phyloP scores from a whole-genome alignment of 1,140 invertebrate genomes.

The Pachypsylla venusta region DNA sequence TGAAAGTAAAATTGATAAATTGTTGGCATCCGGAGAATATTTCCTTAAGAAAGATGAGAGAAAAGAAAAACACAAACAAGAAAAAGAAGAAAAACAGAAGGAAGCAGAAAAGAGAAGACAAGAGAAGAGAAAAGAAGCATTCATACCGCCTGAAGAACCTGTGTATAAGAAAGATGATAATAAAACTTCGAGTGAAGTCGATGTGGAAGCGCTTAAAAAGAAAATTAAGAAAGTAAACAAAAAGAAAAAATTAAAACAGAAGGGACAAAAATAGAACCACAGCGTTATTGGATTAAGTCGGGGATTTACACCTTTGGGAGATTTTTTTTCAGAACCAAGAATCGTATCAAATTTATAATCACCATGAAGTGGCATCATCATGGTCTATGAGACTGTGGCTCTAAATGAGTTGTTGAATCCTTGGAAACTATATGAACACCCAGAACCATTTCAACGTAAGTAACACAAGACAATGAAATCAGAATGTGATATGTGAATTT shows the following conservation, averaged over 20 bases:
- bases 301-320: too few relatives aligned
- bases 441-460: too few relatives aligned
- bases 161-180: slow-evolving; percentile 22
- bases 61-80: slow-evolving; percentile 49
- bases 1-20: slow-evolving; percentile 87
- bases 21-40: slow-evolving; percentile 90
- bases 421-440: too few relatives aligned
- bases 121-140: slow-evolving; percentile 61
- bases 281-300: too few relatives aligned
- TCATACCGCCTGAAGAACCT: slow-evolving; percentile 62
- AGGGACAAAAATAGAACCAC: too few relatives aligned
- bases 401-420: too few relatives aligned
- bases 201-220: slow-evolving; percentile 50
- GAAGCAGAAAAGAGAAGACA: slow-evolving; percentile 49
- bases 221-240: slow-evolving; percentile 51
- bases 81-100: slow-evolving; percentile 48
- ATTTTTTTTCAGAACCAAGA: too few relatives aligned
- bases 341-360: too few relatives aligned
- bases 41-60: slow-evolving; percentile 80
- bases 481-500: too few relatives aligned
- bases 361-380: too few relatives aligned
- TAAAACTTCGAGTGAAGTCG: slow-evolving; percentile 30
- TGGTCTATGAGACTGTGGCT: too few relatives aligned
- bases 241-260: slow-evolving; percentile 21
- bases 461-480: too few relatives aligned